Conservation (phyloP, 2,888 invertebrate genomes). For the Stegophylla sp. region DNA sequence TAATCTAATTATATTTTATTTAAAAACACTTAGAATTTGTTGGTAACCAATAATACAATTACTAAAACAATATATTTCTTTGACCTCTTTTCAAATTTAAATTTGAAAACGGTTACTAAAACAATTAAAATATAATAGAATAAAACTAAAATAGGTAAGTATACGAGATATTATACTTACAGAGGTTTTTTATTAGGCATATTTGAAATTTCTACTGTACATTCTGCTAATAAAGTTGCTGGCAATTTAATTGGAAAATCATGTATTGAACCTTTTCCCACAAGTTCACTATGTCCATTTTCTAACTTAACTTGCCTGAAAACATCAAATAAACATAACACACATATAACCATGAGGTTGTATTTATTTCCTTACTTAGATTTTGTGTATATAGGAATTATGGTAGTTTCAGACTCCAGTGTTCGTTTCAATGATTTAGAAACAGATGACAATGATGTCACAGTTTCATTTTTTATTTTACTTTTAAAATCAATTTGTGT, state of each 20-base stretch:
- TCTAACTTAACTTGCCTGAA: conserved; percentile 20
- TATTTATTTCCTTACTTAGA: conserved; percentile 29
- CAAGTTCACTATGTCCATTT: conserved; percentile 1
- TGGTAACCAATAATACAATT: too few species aligned
- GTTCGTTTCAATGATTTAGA: conserved; percentile 39
- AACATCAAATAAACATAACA: neutral
- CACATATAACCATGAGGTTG: neutral
- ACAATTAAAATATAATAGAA: too few species aligned
- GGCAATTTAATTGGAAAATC: conserved; percentile 61
- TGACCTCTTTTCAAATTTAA: too few species aligned
- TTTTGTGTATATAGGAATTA: conserved; percentile 43
- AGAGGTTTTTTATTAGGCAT: conserved; percentile 23
- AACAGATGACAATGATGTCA: conserved; percentile 5
- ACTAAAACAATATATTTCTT: too few species aligned
- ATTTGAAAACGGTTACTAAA: too few species aligned
- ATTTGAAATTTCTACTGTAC: conserved; percentile 62
- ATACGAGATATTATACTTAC: conserved; percentile 42
- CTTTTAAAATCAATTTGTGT: conserved; percentile 30
- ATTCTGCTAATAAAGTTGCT: conserved; percentile 62
- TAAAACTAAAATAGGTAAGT: too few species aligned
- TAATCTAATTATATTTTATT: too few species aligned
- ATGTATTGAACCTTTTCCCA: neutral
- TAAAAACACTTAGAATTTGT: too few species aligned
- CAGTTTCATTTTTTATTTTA: conserved; percentile 25
- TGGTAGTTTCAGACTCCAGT: conserved; percentile 34